phyloP scores from a whole-genome alignment of 2,113 vertebrate species.

The Erpornis zantholeuca region DNA sequence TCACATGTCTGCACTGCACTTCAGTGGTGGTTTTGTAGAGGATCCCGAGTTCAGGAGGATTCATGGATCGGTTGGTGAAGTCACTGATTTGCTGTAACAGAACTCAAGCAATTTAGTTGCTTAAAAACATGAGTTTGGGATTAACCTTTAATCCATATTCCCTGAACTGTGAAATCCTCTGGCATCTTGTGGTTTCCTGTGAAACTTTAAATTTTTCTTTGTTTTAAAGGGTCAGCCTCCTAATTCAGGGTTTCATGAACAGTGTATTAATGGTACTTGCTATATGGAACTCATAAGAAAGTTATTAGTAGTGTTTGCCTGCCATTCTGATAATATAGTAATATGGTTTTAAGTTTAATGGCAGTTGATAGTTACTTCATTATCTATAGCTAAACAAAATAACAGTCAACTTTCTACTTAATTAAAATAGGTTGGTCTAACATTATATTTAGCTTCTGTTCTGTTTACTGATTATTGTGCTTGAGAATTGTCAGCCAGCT shows the following conservation, averaged over 20 bases:
- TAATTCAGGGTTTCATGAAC: neutral
- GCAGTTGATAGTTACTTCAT: neutral
- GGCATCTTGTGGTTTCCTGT: neutral
- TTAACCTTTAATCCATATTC: neutral
- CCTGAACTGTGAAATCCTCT: neutral
- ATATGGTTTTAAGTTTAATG: neutral
- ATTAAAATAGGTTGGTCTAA: neutral
- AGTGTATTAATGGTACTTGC: neutral
- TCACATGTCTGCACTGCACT: neutral
- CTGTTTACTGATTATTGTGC: neutral
- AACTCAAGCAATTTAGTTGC: neutral
- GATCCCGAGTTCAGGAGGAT: neutral
- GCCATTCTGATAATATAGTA: neutral
- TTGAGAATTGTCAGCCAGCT: neutral
- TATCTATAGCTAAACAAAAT: neutral
- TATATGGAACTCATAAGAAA: neutral
- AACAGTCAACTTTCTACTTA: neutral
- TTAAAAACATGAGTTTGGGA: neutral
- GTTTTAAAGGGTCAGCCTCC: neutral
- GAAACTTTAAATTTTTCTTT: neutral
- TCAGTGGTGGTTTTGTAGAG: neutral
- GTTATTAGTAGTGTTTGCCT: neutral
- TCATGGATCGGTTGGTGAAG: fast-evolving
- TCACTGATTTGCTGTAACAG: neutral
- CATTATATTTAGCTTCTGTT: neutral